Evolutionary conservation across 35 echinoderm and acorn worm genomes (phyloP), one percentile per base, ranked within the genome.

Genomic region (Ophiothrix spiculata): DNA sequence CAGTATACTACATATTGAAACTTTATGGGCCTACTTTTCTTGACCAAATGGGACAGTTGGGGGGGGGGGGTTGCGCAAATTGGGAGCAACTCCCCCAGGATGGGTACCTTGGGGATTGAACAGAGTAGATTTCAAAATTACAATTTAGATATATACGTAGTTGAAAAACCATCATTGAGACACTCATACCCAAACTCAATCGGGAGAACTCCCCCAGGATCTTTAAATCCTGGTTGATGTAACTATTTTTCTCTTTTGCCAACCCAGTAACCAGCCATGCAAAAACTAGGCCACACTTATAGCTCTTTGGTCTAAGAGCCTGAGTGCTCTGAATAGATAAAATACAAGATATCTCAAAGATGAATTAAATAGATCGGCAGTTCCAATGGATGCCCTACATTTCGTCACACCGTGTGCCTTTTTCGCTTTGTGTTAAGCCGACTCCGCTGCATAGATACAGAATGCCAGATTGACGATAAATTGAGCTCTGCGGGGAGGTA

Each of bases 241-340:
- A 69, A 69, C 60, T 25, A 69, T 69, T 25, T 69, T 69, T 69
- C 29, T 69, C 4, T 69, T 10, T 49, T n/a, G n/a, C n/a, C n/a
- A 19, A 10, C 23, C 29, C 60, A 15, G 60, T 69, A 69, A 69
- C 60, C 60, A 69, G 2, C 60, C 6, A 25, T 25, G 60, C 60
- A 69, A 69, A 69, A 69, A 69, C 60, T 69, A 69, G 60, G 60
- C 60, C 60, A 69, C 8, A 28, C 29, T n/a, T n/a, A n/a, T 69
- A 69, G 60, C 60, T 69, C 23, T 12, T n/a, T 69, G 60, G 60
- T 69, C 60, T 69, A 69, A 69, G 60, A 25, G 60, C 60, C 60
- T 1, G 23, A 69, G 60, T 69, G 60, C 60, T 69, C 60, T n/a
- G 60, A 69, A 69, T 69, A 69, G 60, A 69, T 69, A 69, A 69